A percentile compares a stretch with the other conserved stretches of the same genome.
Conservation (phyloP, 2,797 vertebrate genomes). For the Melanogrammus aeglefinus region DNA sequence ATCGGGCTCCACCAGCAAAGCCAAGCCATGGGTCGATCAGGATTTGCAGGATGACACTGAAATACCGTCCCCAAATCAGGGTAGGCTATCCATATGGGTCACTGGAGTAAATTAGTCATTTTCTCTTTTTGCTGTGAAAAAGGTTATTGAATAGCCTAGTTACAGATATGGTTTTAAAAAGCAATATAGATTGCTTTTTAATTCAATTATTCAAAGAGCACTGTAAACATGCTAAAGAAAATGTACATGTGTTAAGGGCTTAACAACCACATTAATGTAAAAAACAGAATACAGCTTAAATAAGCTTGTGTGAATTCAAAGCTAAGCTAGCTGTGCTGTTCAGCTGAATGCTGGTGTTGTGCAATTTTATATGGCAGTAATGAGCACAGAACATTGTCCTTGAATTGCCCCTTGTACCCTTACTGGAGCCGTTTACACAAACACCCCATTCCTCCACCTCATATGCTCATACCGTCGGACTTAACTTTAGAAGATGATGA, state of each 20-base stretch:
- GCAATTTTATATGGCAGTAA: background rate
- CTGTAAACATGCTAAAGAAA: too few species aligned
- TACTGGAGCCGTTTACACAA: background rate
- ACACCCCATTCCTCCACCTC: background rate
- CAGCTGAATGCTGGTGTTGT: background rate
- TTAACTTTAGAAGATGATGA: slow-evolving; percentile 64
- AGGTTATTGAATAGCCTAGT: too few species aligned
- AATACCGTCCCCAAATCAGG: slow-evolving; percentile 60
- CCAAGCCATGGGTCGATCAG: slow-evolving; percentile 82
- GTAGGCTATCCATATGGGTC: slow-evolving; percentile 58
- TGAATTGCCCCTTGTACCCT: background rate
- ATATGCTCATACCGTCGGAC: background rate
- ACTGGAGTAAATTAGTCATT: too few species aligned
- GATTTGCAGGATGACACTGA: slow-evolving; percentile 82
- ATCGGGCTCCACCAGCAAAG: slow-evolving; percentile 14
- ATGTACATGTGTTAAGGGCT: too few species aligned
- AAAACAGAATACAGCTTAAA: too few species aligned
- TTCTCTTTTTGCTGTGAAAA: too few species aligned
- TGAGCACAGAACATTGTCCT: background rate
- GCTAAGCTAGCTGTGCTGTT: background rate
- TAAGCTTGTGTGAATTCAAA: too few species aligned
- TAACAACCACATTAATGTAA: too few species aligned
- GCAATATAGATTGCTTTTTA: too few species aligned
- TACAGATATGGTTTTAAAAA: too few species aligned
- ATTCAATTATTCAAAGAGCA: too few species aligned